These are phyloP conservation scores for Nemopilema nomurai DNA, from an alignment of 30 jellyfish, hydroid and myxozoan species.

Conservation along the genomic window DNA sequence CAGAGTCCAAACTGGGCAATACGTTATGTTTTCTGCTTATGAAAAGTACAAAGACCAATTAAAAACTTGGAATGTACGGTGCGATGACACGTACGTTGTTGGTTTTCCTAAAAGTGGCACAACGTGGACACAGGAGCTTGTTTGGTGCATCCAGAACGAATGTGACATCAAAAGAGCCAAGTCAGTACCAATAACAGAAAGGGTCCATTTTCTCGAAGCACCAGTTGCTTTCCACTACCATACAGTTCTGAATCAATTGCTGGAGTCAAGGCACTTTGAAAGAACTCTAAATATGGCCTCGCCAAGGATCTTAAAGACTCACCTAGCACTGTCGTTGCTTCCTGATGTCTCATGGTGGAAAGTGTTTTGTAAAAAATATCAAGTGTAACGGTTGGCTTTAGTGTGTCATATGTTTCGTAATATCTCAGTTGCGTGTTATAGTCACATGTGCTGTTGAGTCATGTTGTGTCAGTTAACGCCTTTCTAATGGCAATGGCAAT, in stretches of 20 bases:
- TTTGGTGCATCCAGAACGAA: conserved; percentile 37
- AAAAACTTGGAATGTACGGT: conserved; percentile 4
- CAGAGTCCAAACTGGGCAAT: neutral
- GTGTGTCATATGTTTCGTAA: too few species aligned
- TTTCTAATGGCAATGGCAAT: too few species aligned
- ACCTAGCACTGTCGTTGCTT: conserved; percentile 4
- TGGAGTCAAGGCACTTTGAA: neutral
- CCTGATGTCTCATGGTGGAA: too few species aligned
- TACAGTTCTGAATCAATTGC: too few species aligned
- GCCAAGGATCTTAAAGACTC: conserved; percentile 1
- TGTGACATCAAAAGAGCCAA: conserved; percentile 1
- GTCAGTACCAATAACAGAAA: neutral
- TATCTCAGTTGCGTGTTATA: too few species aligned
- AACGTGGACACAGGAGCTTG: conserved; percentile 52
- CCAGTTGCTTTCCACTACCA: neutral
- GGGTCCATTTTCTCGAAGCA: neutral
- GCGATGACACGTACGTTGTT: conserved; percentile 14
- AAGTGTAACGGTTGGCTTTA: too few species aligned
- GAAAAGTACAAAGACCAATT: neutral
- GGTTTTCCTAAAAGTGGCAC: conserved; percentile 44
- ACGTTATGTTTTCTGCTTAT: neutral
- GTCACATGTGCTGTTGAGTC: too few species aligned
- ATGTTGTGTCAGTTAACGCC: too few species aligned
- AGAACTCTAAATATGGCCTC: neutral
- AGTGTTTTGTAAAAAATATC: too few species aligned